phyloP scores from a whole-genome alignment of 35 echinoderm and acorn worm genomes.

The Lytechinus variegatus region DNA sequence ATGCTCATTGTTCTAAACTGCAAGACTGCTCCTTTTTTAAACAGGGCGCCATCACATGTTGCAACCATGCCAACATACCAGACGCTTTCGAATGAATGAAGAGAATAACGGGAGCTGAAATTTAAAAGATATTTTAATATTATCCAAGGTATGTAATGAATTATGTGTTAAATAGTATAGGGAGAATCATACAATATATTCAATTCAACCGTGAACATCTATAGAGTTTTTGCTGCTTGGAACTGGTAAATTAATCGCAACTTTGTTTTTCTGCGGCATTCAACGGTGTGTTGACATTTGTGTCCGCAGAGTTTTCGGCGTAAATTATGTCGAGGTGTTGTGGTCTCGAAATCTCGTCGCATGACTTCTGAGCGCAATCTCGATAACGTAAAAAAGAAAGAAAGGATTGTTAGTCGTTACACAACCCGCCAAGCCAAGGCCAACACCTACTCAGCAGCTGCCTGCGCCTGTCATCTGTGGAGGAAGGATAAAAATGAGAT shows the following conservation, averaged over 20 bases:
- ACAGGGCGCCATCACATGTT: neutral
- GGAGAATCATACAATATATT: neutral
- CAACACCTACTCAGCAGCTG: no score
- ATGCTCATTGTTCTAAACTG: no score
- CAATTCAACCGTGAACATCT: neutral
- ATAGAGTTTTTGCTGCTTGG: neutral
- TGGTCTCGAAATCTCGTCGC: neutral
- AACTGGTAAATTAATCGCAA: neutral
- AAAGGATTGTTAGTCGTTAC: no score
- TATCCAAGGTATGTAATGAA: neutral
- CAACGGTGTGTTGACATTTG: neutral
- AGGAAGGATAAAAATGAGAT: no score
- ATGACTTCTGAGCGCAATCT: no score
- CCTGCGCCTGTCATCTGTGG: no score
- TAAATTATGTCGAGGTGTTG: neutral
- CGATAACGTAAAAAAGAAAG: no score
- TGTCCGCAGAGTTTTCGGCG: neutral
- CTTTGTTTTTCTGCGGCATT: neutral
- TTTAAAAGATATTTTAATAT: neutral
- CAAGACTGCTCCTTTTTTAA: neutral
- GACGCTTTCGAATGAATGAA: neutral
- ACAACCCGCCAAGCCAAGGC: no score
- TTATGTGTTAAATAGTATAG: neutral
- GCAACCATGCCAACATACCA: constrained; percentile 40
- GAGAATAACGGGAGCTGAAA: neutral